Base-by-base conservation (phyloP, 2,797 vertebrate genomes). In the Falco rusticolus region DNA sequence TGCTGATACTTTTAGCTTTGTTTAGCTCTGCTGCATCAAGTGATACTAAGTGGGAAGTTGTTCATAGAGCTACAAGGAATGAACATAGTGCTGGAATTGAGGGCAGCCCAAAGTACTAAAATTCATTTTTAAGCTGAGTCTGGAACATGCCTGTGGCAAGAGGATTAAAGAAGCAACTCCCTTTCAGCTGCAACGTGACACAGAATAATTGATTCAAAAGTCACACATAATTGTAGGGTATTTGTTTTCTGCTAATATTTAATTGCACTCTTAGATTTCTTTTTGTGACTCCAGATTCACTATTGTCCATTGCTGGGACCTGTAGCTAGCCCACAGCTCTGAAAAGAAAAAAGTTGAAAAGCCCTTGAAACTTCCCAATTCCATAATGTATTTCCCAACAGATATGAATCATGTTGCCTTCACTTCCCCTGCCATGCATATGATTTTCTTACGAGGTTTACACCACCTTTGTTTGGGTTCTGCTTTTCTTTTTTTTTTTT, bases 281-380 rank as follows among this genome's bases (percentile, higher is more conserved):
- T 88, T 61, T 76, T 0, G 2, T 66, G 33, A 37, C n/a, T 83
- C 26, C 57, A 78, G 60, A 53, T 47, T 89, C 21, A 17, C 68
- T 54, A 47, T 33, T 64, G 33, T 37, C 50, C 21, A 5, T 43
- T 86, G 33, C 65, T 68, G 61, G 65, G 65, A 65, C 41, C 31
- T 64, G 28, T 28, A 87, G 48, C 64, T 28, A 89, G 43, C 47
- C 57, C 72, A 48, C 50, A 68, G 22, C 21, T 71, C 78, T 80
- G 48, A 89, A 34, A 90, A 92, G 48, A 83, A 63, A 77, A 90
- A 96, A 91, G 69, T 65, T 64, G 72, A 48, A 93, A 95, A 94
- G 78, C 33, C 37, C 33, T 72, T 70, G 74, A 95, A 94, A 81
- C 50, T 33, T 86, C 33, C 26, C 54, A 75, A 22, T 72, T 89